phyloP scores from a whole-genome alignment of 2,888 invertebrate genomes.

The Machimus rusticus region DNA sequence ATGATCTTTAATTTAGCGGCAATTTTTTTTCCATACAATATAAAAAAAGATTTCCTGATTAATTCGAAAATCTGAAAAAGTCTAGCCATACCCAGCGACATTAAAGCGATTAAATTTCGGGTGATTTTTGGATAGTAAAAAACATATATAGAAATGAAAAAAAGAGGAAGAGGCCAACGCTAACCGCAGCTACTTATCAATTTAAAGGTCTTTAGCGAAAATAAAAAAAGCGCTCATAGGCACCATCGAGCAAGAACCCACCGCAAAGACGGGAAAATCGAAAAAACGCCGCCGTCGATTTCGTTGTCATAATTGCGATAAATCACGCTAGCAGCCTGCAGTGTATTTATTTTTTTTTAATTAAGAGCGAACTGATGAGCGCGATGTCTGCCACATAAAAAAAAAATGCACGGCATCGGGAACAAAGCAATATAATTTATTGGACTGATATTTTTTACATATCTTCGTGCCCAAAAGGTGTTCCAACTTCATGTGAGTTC shows the following conservation, averaged over 20 bases:
- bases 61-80: background rate
- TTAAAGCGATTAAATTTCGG: background rate
- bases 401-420: background rate
- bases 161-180: background rate
- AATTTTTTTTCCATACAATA: background rate
- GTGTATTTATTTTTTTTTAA: background rate
- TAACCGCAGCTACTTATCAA: background rate
- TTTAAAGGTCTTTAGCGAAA: background rate
- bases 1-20: background rate
- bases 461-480: background rate
- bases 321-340: slow-evolving; percentile 3
- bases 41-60: background rate
- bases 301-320: slow-evolving; percentile 8
- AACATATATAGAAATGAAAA: background rate
- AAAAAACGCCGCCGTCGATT: background rate
- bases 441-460: background rate
- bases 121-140: background rate
- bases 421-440: background rate
- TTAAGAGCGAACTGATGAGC: background rate
- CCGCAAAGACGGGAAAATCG: background rate
- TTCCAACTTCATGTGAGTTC: background rate
- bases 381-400: background rate
- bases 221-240: background rate
- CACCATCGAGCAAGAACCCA: background rate
- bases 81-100: background rate